Conservation (phyloP, 2,113 vertebrate genomes). For the Corynorhinus townsendii region DNA sequence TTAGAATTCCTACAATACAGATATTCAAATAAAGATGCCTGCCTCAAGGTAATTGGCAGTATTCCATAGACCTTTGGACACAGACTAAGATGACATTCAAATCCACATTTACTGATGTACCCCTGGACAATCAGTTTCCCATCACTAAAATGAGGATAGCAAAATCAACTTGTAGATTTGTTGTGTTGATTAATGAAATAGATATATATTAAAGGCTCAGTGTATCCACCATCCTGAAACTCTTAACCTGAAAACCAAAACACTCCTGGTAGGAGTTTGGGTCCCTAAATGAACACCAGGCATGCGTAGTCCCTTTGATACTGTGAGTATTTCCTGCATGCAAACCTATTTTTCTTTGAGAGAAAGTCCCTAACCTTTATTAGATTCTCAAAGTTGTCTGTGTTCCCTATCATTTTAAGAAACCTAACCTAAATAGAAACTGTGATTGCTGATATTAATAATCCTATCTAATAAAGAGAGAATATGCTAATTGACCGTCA, state of each 20-base stretch:
- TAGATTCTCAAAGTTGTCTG: not conserved
- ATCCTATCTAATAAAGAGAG: not conserved
- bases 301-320: not conserved
- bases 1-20: not conserved
- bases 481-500: too few relatives aligned
- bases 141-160: not conserved
- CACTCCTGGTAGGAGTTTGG: fast-evolving
- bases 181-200: not conserved
- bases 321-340: not conserved
- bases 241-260: not conserved
- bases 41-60: not conserved
- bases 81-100: not conserved
- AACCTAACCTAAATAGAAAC: not conserved
- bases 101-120: not conserved
- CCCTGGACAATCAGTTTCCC: not conserved
- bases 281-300: not conserved
- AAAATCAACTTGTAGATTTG: not conserved
- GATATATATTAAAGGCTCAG: not conserved
- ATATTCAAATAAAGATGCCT: not conserved
- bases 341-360: not conserved
- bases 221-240: not conserved
- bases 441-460: not conserved
- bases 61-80: not conserved
- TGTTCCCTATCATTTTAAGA: constrained; percentile 6
- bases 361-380: not conserved